Evolutionary conservation across 2,888 invertebrate genomes (phyloP).

Genomic region (Synergus gifuensis): DNA sequence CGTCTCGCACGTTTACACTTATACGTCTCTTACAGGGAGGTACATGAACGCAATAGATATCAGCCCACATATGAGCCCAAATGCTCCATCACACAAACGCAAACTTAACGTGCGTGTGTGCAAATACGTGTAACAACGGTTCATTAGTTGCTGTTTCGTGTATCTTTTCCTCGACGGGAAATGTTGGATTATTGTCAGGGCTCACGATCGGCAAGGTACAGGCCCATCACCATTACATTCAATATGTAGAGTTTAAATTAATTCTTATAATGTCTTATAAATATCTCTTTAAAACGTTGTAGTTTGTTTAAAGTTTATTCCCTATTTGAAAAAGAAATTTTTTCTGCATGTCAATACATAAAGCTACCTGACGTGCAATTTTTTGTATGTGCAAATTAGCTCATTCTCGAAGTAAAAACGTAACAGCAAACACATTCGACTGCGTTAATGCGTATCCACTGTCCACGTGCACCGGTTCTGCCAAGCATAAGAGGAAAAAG

Average conservation of each 20-base stretch:
- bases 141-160: neutral
- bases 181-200: no score
- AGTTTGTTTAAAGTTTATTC: no score
- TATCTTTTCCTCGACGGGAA: neutral
- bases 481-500: constrained; percentile 9
- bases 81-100: neutral
- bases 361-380: constrained; percentile 25
- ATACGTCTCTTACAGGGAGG: constrained; percentile 41
- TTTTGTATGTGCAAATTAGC: constrained; percentile 12
- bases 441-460: constrained; percentile 10
- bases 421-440: constrained; percentile 1
- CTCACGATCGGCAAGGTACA: no score
- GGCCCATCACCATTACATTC: no score
- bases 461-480: neutral
- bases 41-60: constrained; percentile 6
- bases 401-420: neutral
- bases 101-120: neutral
- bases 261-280: no score
- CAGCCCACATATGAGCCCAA: constrained; percentile 4
- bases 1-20: constrained; percentile 55
- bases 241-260: no score
- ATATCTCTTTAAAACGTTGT: no score
- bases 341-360: neutral
- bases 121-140: neutral
- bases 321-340: no score